A percentile compares a stretch with the other conserved stretches of the same genome.
Conservation (phyloP, 2,113 vertebrate species). For the Plectropomus leopardus region DNA sequence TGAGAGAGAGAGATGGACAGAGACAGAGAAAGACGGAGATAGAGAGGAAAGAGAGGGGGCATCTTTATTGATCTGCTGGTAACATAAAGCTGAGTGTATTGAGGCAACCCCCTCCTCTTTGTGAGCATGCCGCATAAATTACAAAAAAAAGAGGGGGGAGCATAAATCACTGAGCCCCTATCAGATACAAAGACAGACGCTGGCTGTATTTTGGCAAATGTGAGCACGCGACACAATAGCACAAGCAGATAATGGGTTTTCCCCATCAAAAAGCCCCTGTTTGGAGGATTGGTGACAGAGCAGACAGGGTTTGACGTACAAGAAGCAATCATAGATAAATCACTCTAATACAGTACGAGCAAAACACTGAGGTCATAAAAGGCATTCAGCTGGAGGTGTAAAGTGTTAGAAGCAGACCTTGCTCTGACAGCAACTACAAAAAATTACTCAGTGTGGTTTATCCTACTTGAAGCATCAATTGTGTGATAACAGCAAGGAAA, state of each 20-base stretch:
- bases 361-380: slow-evolving; percentile 29
- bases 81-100: slow-evolving; percentile 78
- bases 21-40: slow-evolving; percentile 42
- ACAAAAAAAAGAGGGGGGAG: slow-evolving; percentile 46
- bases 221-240: slow-evolving; percentile 53
- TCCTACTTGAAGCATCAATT: not conserved
- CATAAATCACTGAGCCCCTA: slow-evolving; percentile 54
- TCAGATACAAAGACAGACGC: slow-evolving; percentile 57
- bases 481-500: slow-evolving; percentile 2
- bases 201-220: slow-evolving; percentile 33
- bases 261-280: not conserved
- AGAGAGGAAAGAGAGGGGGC: slow-evolving; percentile 75
- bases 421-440: slow-evolving; percentile 6
- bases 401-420: not conserved
- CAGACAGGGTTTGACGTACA: slow-evolving; percentile 17
- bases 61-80: slow-evolving; percentile 88
- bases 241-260: slow-evolving; percentile 15
- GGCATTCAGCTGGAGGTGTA: not conserved
- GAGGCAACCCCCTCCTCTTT: slow-evolving; percentile 60
- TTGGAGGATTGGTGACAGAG: slow-evolving; percentile 33
- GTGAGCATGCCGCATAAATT: slow-evolving; percentile 65
- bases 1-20: slow-evolving; percentile 41
- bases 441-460: slow-evolving; percentile 4
- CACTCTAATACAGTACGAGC: not conserved
- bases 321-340: slow-evolving; percentile 34